phyloP scores from a whole-genome alignment of 1,140 invertebrate species.

The Latrodectus geometricus region DNA sequence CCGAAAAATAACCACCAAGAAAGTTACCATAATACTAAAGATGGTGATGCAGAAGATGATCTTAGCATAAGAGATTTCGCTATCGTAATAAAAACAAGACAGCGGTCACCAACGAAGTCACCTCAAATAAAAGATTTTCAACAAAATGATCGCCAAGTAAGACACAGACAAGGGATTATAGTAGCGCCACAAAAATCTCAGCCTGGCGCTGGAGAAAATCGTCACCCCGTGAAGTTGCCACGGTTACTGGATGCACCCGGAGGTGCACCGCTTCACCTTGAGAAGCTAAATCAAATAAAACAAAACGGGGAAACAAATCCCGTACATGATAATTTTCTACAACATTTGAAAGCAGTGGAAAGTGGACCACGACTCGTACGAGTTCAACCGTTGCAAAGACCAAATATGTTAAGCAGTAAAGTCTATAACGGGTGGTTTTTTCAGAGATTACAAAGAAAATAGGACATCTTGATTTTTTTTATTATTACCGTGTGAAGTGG shows the following conservation, averaged over 20 bases:
- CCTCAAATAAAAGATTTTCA: background rate
- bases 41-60: background rate
- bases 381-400: background rate
- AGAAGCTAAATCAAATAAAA: slow-evolving; percentile 17
- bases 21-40: background rate
- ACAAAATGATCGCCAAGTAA: background rate
- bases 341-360: slow-evolving; percentile 31
- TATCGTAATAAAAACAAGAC: slow-evolving; percentile 24
- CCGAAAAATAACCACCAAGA: background rate
- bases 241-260: slow-evolving; percentile 27
- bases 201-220: background rate
- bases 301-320: background rate
- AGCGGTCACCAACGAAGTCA: too few relatives aligned
- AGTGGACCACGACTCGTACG: background rate
- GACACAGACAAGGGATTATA: background rate
- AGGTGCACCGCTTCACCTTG: slow-evolving; percentile 17
- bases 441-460: background rate
- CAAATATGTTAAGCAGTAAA: background rate
- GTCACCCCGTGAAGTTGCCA: background rate
- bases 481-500: too few relatives aligned
- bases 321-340: background rate
- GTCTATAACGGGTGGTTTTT: slow-evolving; percentile 32
- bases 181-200: background rate
- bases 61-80: slow-evolving; percentile 32
- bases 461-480: too few relatives aligned